Conservation (phyloP, 2,888 invertebrate species). For the Papilio gigon region DNA sequence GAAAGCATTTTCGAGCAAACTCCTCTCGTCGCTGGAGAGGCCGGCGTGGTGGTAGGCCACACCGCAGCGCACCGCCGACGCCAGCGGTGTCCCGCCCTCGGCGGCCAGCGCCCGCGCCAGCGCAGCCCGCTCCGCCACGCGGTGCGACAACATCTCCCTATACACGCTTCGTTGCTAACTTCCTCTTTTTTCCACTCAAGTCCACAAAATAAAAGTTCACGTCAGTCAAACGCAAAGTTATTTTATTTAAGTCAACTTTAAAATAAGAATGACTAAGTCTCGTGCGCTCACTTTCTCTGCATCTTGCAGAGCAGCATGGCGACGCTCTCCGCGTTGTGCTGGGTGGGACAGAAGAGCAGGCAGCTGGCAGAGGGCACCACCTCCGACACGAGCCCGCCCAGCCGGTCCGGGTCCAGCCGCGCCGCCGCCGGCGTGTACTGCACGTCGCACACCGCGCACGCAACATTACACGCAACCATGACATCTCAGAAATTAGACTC, state of each 20-base stretch:
- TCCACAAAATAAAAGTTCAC: neutral
- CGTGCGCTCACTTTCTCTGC: constrained; percentile 58
- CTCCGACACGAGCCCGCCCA: constrained; percentile 91
- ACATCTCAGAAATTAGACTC: too few relatives aligned
- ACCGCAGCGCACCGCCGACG: constrained; percentile 88
- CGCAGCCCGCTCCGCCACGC: constrained; percentile 53
- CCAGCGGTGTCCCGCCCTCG: constrained; percentile 87
- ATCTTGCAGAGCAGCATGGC: constrained; percentile 88
- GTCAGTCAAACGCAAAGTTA: neutral
- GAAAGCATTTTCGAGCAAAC: constrained; percentile 92
- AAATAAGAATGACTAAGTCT: neutral
- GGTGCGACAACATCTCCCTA: constrained; percentile 63
- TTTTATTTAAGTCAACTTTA: too few relatives aligned
- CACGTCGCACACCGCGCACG: neutral
- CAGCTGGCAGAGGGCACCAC: constrained; percentile 90
- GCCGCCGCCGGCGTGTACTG: constrained; percentile 84
- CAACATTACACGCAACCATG: too few relatives aligned
- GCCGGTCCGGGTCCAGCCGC: constrained; percentile 88
- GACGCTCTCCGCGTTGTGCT: constrained; percentile 96
- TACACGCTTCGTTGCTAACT: too few relatives aligned
- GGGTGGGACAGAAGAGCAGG: constrained; percentile 96
- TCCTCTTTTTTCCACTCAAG: too few relatives aligned
- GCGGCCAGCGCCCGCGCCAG: constrained; percentile 79
- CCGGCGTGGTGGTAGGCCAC: constrained; percentile 98
- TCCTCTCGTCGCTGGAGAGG: constrained; percentile 92